Conservation (phyloP, 2,797 vertebrate species). For the Pogoniulus pusillus region DNA sequence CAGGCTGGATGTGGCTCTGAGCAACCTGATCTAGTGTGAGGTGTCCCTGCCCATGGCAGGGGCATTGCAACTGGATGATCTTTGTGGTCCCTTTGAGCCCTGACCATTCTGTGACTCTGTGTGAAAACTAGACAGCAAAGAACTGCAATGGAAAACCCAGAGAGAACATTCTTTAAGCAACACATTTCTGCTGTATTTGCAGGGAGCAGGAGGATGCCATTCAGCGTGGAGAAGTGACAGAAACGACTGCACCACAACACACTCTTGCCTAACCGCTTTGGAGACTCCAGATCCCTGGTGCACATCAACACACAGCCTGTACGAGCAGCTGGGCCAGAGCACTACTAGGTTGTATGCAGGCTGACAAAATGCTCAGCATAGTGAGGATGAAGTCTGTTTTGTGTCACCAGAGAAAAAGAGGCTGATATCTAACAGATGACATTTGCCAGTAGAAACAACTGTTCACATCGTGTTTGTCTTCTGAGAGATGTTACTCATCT, state of each 20-base stretch:
- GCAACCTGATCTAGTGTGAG: too few relatives aligned
- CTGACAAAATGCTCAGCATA: not conserved
- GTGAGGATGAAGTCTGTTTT: slow-evolving; percentile 9
- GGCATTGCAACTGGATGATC: too few relatives aligned
- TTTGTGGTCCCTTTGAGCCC: too few relatives aligned
- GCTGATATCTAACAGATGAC: slow-evolving; percentile 46
- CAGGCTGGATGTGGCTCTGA: too few relatives aligned
- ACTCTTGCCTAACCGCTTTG: not conserved
- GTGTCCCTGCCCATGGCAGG: too few relatives aligned
- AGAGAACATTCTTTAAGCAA: not conserved
- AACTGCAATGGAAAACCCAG: not conserved
- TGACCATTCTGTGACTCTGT: too few relatives aligned
- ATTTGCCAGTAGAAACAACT: not conserved
- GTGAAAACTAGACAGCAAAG: not conserved
- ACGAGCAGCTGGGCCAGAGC: slow-evolving; percentile 4
- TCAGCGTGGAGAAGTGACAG: not conserved
- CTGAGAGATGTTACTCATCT: not conserved
- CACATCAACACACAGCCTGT: slow-evolving; percentile 20
- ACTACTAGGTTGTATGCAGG: not conserved
- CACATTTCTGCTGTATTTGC: not conserved
- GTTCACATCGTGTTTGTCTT: not conserved
- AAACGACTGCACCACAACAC: not conserved
- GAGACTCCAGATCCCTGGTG: slow-evolving; percentile 41
- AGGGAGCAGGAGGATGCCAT: not conserved
- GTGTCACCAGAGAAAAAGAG: slow-evolving; percentile 34